A percentile compares a stretch with the other conserved stretches of the same genome.
Evolutionary conservation across 2,797 vertebrate genomes (phyloP).

Genomic region (Alectoris magna): DNA sequence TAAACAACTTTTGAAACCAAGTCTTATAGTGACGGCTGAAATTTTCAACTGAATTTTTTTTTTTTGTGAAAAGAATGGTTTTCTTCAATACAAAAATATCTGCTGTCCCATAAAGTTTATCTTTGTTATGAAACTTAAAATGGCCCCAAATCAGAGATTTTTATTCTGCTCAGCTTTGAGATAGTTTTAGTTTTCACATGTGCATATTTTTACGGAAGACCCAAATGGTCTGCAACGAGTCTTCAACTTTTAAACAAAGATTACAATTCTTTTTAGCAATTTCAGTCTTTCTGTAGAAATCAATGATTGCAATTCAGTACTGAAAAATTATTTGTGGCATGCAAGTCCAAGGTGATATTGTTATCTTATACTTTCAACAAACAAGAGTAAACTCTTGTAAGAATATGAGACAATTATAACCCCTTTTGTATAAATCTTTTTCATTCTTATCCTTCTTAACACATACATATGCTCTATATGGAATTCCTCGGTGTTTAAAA

Average conservation of each 20-base stretch:
- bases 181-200: background rate
- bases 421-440: background rate
- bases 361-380: background rate
- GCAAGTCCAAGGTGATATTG: background rate
- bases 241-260: background rate
- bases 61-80: background rate
- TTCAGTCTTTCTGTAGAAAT: background rate
- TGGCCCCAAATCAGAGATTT: background rate
- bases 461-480: background rate
- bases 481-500: background rate
- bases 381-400: background rate
- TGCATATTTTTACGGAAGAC: background rate
- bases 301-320: background rate
- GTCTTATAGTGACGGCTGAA: background rate
- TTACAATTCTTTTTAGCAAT: background rate
- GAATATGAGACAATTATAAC: background rate
- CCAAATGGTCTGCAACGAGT: background rate
- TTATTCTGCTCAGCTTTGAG: background rate
- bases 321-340: background rate
- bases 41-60: background rate
- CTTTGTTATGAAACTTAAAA: background rate
- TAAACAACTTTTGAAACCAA: background rate
- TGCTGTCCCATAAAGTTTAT: background rate
- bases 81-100: background rate
- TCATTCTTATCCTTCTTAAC: background rate